Conservation (phyloP, 2,888 invertebrate genomes). For the Unio pictorum region DNA sequence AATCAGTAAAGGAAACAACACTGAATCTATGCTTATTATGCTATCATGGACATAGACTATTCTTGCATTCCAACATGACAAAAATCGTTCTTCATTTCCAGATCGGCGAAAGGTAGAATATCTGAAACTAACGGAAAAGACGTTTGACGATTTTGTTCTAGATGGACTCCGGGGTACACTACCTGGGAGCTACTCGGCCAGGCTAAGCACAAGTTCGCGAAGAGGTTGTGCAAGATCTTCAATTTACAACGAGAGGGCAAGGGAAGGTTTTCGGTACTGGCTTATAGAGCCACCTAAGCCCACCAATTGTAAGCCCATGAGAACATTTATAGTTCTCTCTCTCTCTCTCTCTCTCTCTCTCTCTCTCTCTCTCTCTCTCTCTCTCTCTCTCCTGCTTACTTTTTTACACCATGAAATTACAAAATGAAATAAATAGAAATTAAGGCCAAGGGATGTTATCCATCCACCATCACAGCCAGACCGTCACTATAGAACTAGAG, state of each 20-base stretch:
- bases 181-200: conserved; percentile 30
- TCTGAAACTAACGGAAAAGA: conserved; percentile 20
- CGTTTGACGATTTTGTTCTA: conserved; percentile 46
- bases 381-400: too few relatives aligned
- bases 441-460: too few relatives aligned
- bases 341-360: conserved; percentile 4
- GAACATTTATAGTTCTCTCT: conserved; percentile 2
- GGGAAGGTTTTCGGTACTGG: conserved; percentile 67
- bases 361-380: conserved; percentile 6
- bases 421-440: too few relatives aligned
- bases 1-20: too few relatives aligned
- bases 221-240: conserved; percentile 28
- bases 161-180: conserved; percentile 42
- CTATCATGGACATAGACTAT: too few relatives aligned
- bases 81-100: too few relatives aligned
- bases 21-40: too few relatives aligned
- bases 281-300: conserved; percentile 64
- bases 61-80: too few relatives aligned
- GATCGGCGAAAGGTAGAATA: too few relatives aligned
- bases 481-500: too few relatives aligned
- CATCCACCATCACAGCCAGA: too few relatives aligned
- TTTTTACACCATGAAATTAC: too few relatives aligned
- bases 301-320: conserved; percentile 59
- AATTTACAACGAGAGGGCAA: conserved; percentile 55
- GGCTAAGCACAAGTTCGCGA: conserved; percentile 35